Evolutionary conservation across 1,140 invertebrate genomes (phyloP).

Genomic region (Helicoverpa armigera): DNA sequence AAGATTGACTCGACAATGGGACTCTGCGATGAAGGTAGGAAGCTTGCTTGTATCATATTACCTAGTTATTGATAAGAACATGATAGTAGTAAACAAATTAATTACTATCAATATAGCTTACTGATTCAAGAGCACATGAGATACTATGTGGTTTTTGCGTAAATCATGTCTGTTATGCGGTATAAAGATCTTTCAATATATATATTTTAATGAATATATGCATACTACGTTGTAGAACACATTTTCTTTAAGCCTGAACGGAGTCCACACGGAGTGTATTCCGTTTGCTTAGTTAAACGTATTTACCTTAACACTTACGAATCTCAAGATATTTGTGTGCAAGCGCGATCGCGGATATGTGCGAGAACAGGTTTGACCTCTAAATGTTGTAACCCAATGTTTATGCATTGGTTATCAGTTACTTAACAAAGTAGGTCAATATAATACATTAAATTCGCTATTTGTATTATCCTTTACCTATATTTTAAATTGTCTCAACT

Average conservation of each 20-base stretch:
- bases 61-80: conserved; percentile 44
- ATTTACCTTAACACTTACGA: conserved; percentile 63
- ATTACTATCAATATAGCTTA: conserved; percentile 60
- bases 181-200: background rate
- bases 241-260: background rate
- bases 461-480: background rate
- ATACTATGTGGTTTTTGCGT: conserved; percentile 20
- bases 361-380: conserved; percentile 71
- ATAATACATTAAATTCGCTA: conserved; percentile 29
- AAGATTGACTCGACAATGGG: conserved; percentile 66
- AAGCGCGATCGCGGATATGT: conserved; percentile 67
- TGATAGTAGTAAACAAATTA: conserved; percentile 72
- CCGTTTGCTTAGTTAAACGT: conserved; percentile 58
- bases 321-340: conserved; percentile 53
- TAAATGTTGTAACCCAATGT: conserved; percentile 64
- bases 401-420: conserved; percentile 61
- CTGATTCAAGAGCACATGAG: conserved; percentile 24
- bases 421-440: conserved; percentile 58
- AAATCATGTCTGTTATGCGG: background rate
- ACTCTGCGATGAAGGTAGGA: conserved; percentile 79
- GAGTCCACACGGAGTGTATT: conserved; percentile 44
- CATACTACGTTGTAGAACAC: conserved; percentile 24
- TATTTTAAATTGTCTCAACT: background rate
- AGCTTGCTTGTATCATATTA: conserved; percentile 47
- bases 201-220: background rate